Evolutionary conservation across 2,797 vertebrate species (phyloP).

Genomic region (Cephalopachus bancanus): DNA sequence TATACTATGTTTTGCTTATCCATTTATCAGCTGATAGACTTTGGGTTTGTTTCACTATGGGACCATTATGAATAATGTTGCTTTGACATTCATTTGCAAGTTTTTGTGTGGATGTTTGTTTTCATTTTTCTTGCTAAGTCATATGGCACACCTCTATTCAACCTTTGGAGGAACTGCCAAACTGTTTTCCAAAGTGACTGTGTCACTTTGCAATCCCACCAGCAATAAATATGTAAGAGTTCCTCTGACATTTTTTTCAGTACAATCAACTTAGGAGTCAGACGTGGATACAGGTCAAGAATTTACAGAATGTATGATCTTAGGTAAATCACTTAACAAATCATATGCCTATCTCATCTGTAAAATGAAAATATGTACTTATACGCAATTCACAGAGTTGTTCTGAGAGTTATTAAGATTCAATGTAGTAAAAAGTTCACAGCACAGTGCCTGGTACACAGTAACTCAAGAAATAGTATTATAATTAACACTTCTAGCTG

Average conservation of each 20-base stretch:
- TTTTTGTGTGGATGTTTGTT: not conserved
- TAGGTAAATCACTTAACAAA: slow-evolving; percentile 7
- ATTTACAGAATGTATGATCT: not conserved
- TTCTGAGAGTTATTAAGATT: slow-evolving; percentile 38
- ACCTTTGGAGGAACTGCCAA: not conserved
- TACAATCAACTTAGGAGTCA: slow-evolving; percentile 11
- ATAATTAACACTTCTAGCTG: not conserved
- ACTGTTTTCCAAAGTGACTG: slow-evolving; percentile 1
- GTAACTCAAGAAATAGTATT: slow-evolving; percentile 42
- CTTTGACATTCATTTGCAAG: not conserved
- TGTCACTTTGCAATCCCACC: not conserved
- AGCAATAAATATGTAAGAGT: not conserved
- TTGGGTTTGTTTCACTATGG: not conserved
- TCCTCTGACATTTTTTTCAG: not conserved
- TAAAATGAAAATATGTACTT: slow-evolving; percentile 38
- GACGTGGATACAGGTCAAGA: not conserved
- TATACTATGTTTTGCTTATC: not conserved
- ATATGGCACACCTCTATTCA: not conserved
- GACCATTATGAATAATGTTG: not conserved
- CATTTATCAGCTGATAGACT: too few species aligned
- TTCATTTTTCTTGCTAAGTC: not conserved
- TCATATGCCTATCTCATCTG: not conserved
- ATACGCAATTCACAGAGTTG: not conserved
- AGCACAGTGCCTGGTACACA: not conserved
- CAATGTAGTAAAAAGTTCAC: slow-evolving; percentile 52